A percentile compares a stretch with the other conserved stretches of the same genome.
These are phyloP conservation scores for Onchidella celtica DNA, from an alignment of 2,888 invertebrate genomes.

Conservation along the genomic window DNA sequence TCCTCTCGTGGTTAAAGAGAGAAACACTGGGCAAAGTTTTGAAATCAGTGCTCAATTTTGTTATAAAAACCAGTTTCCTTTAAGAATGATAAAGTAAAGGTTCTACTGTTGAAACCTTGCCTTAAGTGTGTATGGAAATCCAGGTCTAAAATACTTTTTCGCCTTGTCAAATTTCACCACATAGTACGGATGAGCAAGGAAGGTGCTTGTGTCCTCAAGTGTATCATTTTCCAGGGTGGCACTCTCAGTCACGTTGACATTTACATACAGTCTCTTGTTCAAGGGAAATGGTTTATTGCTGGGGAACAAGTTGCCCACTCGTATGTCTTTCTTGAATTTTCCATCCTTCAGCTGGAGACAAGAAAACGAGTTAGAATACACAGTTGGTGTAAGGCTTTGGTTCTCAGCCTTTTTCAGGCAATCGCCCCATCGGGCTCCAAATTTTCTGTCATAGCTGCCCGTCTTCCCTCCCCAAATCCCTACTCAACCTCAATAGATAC, in stretches of 20 bases:
- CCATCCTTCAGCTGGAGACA: conserved; percentile 30
- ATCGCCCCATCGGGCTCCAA: too few relatives aligned
- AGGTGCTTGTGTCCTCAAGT: conserved; percentile 42
- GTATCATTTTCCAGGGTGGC: conserved; percentile 41
- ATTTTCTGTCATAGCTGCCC: too few relatives aligned
- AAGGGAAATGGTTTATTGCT: neutral
- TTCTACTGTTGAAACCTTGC: conserved; percentile 8
- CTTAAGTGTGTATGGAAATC: conserved; percentile 50
- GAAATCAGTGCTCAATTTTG: too few relatives aligned
- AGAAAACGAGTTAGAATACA: too few relatives aligned
- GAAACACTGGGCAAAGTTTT: too few relatives aligned
- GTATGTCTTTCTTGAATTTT: neutral
- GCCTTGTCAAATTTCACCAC: conserved; percentile 36
- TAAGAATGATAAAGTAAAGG: too few relatives aligned
- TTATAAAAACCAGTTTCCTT: too few relatives aligned
- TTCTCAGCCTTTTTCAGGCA: too few relatives aligned
- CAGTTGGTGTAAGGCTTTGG: too few relatives aligned
- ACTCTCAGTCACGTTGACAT: conserved; percentile 50
- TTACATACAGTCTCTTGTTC: conserved; percentile 39
- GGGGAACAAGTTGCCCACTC: neutral
- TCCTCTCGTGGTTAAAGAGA: too few relatives aligned
- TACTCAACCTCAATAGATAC: too few relatives aligned
- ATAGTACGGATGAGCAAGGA: conserved; percentile 50
- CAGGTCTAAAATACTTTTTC: conserved; percentile 49
- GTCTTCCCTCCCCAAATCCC: too few relatives aligned